Base-by-base conservation (phyloP, 2,113 vertebrate genomes). In the Bufo gargarizans region DNA sequence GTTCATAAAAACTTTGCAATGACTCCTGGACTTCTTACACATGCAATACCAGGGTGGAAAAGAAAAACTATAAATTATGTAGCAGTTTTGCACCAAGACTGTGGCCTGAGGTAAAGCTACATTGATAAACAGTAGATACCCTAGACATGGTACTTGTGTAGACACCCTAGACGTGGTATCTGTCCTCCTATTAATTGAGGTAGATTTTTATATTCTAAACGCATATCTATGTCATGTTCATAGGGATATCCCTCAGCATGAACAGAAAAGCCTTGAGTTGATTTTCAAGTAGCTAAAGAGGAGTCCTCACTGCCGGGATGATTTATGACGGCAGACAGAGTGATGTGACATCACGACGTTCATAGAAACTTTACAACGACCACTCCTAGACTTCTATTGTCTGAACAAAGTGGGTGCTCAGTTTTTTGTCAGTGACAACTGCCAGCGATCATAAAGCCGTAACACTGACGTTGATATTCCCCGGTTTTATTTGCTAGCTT, bases 401-500 rank as follows among this genome's bases (percentile, higher is more conserved):
- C 76, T 78, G 77, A 71, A 65, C 50, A 87, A 87, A 76, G 20
- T 47, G 33, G 59, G 20, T 63, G 16, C 65, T 20, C 47, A 45
- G 76, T 82, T 82, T 33, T 43, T 33, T 55, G 69, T 55, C 16
- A 74, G 77, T 84, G 85, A 88, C 90, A 76, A 88, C 86, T 85
- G 71, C 53, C 87, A 71, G 0, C 0, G 58, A 53, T 56, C 78
- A n/a, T 65, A n/a, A 77, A 72, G 89, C 80, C 86, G 14, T 14
- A 49, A 74, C 59, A 84, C 13, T n/a, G 74, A 67, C 82, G 50
- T 63, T 81, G 72, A 82, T 82, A 77, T 58, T 56, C 88, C 71
- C 83, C 55, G 88, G 63, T 85, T 92, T 92, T 90, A 91, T 90
- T 82, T 63, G 90, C 87, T 83, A 90, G 83, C 55, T 89, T 86